These are phyloP conservation scores for Aplochiton taeniatus DNA, from an alignment of 2,797 vertebrate species.

Conservation along the genomic window DNA sequence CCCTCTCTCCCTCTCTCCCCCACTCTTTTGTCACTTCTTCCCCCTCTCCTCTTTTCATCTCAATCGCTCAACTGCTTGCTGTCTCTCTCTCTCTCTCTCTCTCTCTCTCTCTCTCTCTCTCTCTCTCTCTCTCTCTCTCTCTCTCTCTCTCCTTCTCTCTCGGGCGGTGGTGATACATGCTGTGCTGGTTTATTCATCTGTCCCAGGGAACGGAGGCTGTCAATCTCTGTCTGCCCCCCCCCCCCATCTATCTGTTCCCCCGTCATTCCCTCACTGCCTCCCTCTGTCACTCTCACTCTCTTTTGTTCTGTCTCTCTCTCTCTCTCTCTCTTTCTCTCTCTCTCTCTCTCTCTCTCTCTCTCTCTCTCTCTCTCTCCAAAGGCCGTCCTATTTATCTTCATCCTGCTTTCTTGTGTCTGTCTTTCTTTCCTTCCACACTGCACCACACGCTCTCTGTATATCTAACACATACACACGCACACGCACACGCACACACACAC, in stretches of 20 bases:
- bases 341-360: constrained; percentile 17
- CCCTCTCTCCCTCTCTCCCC: constrained; percentile 9
- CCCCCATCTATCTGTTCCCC: constrained; percentile 35
- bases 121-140: constrained; percentile 34
- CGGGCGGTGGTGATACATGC: constrained; percentile 38
- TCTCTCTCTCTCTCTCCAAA: constrained; percentile 38
- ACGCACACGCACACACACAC: constrained; percentile 14
- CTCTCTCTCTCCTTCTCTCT: constrained; percentile 28
- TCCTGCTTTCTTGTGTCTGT: constrained; percentile 24
- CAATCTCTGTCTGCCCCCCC: constrained; percentile 63
- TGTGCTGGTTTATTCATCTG: constrained; percentile 71
- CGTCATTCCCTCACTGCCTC: constrained; percentile 26
- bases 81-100: not conserved
- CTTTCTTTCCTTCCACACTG: constrained; percentile 25
- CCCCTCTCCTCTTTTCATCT: constrained; percentile 11
- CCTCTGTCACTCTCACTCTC: constrained; percentile 20
- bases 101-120: constrained; percentile 5
- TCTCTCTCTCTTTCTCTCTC: constrained; percentile 4
- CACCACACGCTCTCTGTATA: constrained; percentile 29
- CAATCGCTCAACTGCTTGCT: not conserved
- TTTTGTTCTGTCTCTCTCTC: constrained; percentile 31
- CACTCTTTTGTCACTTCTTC: constrained; percentile 15
- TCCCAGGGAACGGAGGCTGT: constrained; percentile 68
- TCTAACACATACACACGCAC: constrained; percentile 27
- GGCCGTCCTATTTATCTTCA: constrained; percentile 48